Base-by-base conservation (phyloP, 2,797 vertebrate genomes). In the Macrochelys suwanniensis region DNA sequence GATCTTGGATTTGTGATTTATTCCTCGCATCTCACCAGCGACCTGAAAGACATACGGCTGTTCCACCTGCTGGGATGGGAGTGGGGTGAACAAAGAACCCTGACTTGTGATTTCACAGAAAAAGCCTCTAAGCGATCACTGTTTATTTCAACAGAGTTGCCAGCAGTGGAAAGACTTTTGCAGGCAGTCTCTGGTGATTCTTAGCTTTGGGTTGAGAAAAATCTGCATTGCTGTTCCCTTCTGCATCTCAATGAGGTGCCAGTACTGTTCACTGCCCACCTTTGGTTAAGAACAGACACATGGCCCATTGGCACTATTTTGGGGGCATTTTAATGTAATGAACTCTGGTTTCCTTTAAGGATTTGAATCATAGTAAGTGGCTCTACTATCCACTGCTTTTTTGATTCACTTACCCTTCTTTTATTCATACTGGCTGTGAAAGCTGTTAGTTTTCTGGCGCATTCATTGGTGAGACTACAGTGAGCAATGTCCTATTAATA, bases 351-450 rank as follows among this genome's bases (percentile, higher is more conserved):
- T 82, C 96, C 81, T 77, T 93, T 92, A 94, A 95, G 89, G 92
- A 85, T 84, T 80, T 88, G 95, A 95, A 96, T 95, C 87, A 87
- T 85, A 50, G 80, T 95, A 91, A 95, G 84, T 85, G 59, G 78
- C 31, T 95, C 91, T 88, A 92, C 87, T 94, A 91, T 94, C 90
- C 89, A 85, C 95, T 95, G 95, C 80, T 94, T 96, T 94, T 97
- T 94, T 97, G 65, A 96, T 95, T 93, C 96, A 94, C 91, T 93
- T 96, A 89, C 95, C 87, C 57, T 90, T 93, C 85, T 76, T 74
- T 71, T 94, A 85, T 59, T 96, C 3, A 0, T 23, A 28, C 50
- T 77, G 88, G 76, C 96, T 96, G 93, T 87, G 95, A 85, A 84
- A 96, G 51, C 71, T 90, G 87, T 97, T 97, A 92, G 56, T 95